Evolutionary conservation across 2,113 vertebrate genomes (phyloP), one percentile per base, ranked within the genome.

Genomic region (Spea multiplicata): DNA sequence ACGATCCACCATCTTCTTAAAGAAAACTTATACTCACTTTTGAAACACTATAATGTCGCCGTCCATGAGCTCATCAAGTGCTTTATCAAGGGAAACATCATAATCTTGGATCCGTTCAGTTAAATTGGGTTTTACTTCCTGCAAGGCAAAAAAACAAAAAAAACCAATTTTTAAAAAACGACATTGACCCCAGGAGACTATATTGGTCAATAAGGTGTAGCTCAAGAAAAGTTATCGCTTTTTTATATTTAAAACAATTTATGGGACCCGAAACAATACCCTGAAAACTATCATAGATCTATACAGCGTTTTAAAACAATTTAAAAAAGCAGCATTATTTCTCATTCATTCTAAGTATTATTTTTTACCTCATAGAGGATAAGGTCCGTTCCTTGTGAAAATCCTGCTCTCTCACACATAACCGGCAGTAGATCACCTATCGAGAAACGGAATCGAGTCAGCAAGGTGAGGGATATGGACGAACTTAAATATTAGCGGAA

Each of bases 71-170:
- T 99, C 97, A 74, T 99, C 97, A 44, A 99, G 95, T 91, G 97
- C 97, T 91, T 99, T 99, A 92, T 99, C 97, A 88, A 99, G 94
- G 87, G 96, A 99, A 83, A 99, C 97, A 75, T 99, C 97, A 73
- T 97, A 98, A 90, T 99, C 97, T 91, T 99, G 97, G 92, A 99
- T 99, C 87, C 97, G 93, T 90, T 99, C 97, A 14, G 97, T 99
- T 95, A 99, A 95, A 93, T 98, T 99, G 92, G 97, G 97, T 90
- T 99, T 99, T 93, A 99, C 97, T 99, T 99, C 97, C 97, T 99
- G 84, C 3, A 89, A 8, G 8, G 5, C 45, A 48, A 74, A 49
- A 48, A 10, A 73, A 59, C 46, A n/a, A 12, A 5, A 49, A 12
- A 12, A 53, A 53, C 1, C 1, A 30, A 53, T 8, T 8, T 8